Evolutionary conservation across 1,140 invertebrate genomes (phyloP), one percentile per base, ranked within the genome.

Genomic region (Brachionus koreanus): DNA sequence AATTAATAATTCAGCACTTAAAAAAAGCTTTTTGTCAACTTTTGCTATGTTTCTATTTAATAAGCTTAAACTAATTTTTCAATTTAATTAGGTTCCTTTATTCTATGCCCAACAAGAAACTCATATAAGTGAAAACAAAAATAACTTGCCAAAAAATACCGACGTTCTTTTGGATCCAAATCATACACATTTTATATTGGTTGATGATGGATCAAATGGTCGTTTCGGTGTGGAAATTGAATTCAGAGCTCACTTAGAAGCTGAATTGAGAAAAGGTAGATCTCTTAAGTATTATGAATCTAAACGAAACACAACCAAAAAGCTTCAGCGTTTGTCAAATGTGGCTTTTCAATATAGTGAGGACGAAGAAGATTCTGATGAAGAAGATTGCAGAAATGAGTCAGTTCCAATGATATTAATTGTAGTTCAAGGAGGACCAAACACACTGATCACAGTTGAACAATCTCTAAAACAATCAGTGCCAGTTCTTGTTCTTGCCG

Each of bases 321-420:
- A 87, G 82, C 87, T 86, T 83, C 86, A 87, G 1, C 12, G 85
- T 94, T 98, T 75, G 94, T 88, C 96, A 96, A 81, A 96, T 96
- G 61, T 95, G 94, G 61, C 96, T 97, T 89, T 98, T 96, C 1
- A 95, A 98, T 86, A 91, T 95, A 84, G 94, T 94, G 19, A 95
- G 98, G 69, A 90, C 97, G 83, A 95, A 98, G 87, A 98, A 97
- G 88, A 94, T 98, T 42, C 97, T 96, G 84, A 85, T 85, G 23
- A 87, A 87, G n/a, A 88, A 87, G 19, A 57, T 35, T 37, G 49
- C 35, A 13, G 10, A 49, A 57, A 52, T 57, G 67, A 63, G 25
- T 52, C 69, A 16, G 84, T 88, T 6, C 89, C 89, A 4, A 85
- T 88, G 9, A 86, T 89, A 9, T 82, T 87, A 19, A 83, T 89